phyloP scores from a whole-genome alignment of 2,888 invertebrate genomes.

The Pyrrhia umbra region DNA sequence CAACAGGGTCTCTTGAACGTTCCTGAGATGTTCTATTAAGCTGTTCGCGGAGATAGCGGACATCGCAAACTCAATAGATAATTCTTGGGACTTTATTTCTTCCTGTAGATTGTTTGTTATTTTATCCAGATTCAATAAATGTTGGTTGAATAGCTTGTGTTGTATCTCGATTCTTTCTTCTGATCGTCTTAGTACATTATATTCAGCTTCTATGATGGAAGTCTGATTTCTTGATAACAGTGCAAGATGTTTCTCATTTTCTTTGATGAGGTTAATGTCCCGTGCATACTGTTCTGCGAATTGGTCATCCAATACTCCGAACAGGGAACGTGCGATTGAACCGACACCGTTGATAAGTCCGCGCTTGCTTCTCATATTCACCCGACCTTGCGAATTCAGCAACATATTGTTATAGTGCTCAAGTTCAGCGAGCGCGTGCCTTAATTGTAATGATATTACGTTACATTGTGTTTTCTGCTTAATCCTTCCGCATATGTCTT shows the following conservation, averaged over 20 bases:
- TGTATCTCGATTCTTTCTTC: slow-evolving; percentile 38
- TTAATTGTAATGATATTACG: slow-evolving; percentile 1
- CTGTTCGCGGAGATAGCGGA: slow-evolving; percentile 21
- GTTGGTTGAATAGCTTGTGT: too few relatives aligned
- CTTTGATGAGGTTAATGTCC: slow-evolving; percentile 1
- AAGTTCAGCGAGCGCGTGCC: not conserved
- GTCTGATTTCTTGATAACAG: slow-evolving; percentile 52
- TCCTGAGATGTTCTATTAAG: slow-evolving; percentile 23
- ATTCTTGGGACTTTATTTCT: slow-evolving; percentile 2
- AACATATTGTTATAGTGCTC: slow-evolving; percentile 11
- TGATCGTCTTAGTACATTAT: slow-evolving; percentile 37
- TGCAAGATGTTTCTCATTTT: slow-evolving; percentile 42
- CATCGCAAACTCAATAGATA: slow-evolving; percentile 25
- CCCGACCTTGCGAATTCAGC: slow-evolving; percentile 13
- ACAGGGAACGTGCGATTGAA: slow-evolving; percentile 6
- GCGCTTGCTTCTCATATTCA: slow-evolving; percentile 1
- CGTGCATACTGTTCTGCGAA: slow-evolving; percentile 4
- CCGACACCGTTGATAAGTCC: too few relatives aligned
- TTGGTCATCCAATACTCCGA: slow-evolving; percentile 10
- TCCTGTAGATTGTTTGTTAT: not conserved
- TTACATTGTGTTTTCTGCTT: slow-evolving; percentile 4
- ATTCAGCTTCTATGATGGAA: slow-evolving; percentile 48
- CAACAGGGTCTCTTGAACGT: slow-evolving; percentile 30
- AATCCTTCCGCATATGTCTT: not conserved
- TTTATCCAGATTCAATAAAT: slow-evolving; percentile 24